Evolutionary conservation across 2,797 vertebrate species (phyloP).

Genomic region (Eleutherodactylus coqui): DNA sequence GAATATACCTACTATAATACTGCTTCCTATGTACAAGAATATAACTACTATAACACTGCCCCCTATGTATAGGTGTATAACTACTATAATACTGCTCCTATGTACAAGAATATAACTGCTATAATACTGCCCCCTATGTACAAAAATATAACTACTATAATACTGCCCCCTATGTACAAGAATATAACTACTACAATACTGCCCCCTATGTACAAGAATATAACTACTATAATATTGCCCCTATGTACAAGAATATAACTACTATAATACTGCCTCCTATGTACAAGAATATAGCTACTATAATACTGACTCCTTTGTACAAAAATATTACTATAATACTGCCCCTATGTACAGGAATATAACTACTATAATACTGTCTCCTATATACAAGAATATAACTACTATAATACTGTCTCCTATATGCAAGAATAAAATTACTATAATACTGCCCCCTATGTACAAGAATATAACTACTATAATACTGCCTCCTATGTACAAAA

Average conservation of each 20-base stretch:
- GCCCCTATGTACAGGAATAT: neutral
- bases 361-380: conserved; percentile 5
- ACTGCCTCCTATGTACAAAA: neutral
- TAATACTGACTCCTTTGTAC: too few species aligned
- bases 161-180: neutral
- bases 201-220: neutral
- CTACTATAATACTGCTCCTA: neutral
- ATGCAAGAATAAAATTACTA: conserved; percentile 9
- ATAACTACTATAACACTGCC: conserved; percentile 11
- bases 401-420: conserved; percentile 12
- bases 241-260: too few species aligned
- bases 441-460: neutral
- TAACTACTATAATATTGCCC: conserved; percentile 12
- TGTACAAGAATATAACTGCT: conserved; percentile 5
- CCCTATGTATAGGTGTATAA: neutral
- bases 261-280: too few species aligned
- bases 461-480: conserved; percentile 19
- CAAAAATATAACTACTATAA: conserved; percentile 22
- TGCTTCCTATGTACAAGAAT: conserved; percentile 9
- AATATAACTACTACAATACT: conserved; percentile 20
- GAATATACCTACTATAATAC: conserved; percentile 15
- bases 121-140: conserved; percentile 1
- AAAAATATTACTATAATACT: too few species aligned
- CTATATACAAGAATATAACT: conserved; percentile 7
- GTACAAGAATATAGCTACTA: too few species aligned